Evolutionary conservation across 2,888 invertebrate genomes (phyloP).

Genomic region (Hemaris fuciformis): DNA sequence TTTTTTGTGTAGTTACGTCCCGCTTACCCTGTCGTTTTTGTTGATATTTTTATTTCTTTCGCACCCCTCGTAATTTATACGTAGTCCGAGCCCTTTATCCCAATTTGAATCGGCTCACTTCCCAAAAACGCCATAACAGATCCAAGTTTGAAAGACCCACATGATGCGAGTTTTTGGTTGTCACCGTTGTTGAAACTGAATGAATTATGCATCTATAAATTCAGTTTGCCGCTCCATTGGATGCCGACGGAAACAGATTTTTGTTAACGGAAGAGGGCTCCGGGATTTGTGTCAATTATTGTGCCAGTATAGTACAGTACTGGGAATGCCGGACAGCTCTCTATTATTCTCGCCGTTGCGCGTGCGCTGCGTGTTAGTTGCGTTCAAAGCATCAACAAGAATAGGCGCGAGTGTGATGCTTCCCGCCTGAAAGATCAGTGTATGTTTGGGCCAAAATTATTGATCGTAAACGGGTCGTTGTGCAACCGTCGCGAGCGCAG

Average conservation of each 20-base stretch:
- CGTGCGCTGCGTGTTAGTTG: slow-evolving; percentile 72
- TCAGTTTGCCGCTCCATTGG: slow-evolving; percentile 63
- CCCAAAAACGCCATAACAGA: slow-evolving; percentile 62
- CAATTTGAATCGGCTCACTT: slow-evolving; percentile 51
- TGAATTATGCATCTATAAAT: slow-evolving; percentile 55
- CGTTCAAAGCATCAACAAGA: slow-evolving; percentile 70
- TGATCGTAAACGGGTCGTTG: slow-evolving; percentile 53
- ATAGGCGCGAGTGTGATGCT: slow-evolving; percentile 67
- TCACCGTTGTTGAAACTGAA: slow-evolving; percentile 14
- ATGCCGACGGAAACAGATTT: slow-evolving; percentile 66
- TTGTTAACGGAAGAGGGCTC: slow-evolving; percentile 63
- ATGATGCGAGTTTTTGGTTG: slow-evolving; percentile 39
- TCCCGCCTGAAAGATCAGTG: slow-evolving; percentile 45
- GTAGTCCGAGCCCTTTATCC: slow-evolving; percentile 52
- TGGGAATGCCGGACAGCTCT: slow-evolving; percentile 49
- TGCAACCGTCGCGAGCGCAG: slow-evolving; percentile 47
- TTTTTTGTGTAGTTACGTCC: slow-evolving; percentile 54
- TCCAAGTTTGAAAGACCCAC: slow-evolving; percentile 68
- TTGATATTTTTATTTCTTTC: slow-evolving; percentile 49
- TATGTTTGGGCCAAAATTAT: slow-evolving; percentile 44
- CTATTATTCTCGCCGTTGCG: slow-evolving; percentile 67
- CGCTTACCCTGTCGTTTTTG: slow-evolving; percentile 36
- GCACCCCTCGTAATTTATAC: slow-evolving; percentile 70
- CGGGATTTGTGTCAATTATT: slow-evolving; percentile 57
- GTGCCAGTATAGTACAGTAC: slow-evolving; percentile 41